Conservation (phyloP, 2,888 invertebrate genomes). For the Chaetoderma sp. region DNA sequence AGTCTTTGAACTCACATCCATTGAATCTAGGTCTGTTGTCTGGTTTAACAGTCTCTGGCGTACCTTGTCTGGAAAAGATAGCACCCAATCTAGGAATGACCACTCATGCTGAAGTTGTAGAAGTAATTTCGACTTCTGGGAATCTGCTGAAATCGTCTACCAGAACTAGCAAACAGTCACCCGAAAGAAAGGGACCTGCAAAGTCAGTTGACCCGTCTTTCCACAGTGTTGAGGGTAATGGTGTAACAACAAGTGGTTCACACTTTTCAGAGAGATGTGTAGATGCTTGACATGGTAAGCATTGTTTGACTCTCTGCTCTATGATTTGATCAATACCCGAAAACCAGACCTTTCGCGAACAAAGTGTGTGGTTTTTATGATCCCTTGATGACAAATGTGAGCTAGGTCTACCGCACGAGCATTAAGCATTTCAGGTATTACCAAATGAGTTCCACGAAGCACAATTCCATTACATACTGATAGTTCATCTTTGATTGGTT, state of each 20-base stretch:
- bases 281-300: neutral
- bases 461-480: constrained; percentile 11
- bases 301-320: neutral
- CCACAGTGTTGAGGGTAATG: neutral
- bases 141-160: neutral
- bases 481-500: neutral
- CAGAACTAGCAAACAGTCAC: neutral
- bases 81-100: neutral
- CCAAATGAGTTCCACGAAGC: no score
- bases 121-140: neutral
- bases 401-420: constrained; percentile 23
- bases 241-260: neutral
- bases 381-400: constrained; percentile 31
- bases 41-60: neutral
- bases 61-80: neutral
- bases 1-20: neutral
- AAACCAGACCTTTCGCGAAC: neutral
- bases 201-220: neutral
- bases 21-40: neutral
- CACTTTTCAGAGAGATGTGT: neutral
- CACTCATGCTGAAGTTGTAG: neutral
- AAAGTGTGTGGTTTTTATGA: constrained; percentile 13
- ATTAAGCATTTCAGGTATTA: constrained; percentile 24
- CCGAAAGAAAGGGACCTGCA: neutral
- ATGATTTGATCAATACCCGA: neutral